Percentiles rank a stretch among this genome's conserved stretches.
phyloP scores from a whole-genome alignment of 2,888 invertebrate genomes.

The Zele albiditarsus region DNA sequence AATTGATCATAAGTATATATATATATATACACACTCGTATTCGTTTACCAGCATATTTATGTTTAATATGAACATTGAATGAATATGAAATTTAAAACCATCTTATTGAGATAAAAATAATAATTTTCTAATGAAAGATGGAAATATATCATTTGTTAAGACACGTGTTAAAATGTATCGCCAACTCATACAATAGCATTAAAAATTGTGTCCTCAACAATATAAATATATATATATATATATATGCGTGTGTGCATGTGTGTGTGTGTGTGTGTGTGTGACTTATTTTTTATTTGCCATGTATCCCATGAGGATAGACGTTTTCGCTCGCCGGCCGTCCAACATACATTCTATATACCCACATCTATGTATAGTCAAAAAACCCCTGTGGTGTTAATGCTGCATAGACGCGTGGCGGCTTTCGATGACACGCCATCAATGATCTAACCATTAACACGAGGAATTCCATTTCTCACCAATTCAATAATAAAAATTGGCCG shows the following conservation, averaged over 20 bases:
- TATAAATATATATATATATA: too few species aligned
- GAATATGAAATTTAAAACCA: too few species aligned
- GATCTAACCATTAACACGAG: slow-evolving; percentile 43
- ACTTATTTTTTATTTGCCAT: neutral
- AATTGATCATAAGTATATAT: too few species aligned
- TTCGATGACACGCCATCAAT: slow-evolving; percentile 53
- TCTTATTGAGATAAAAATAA: too few species aligned
- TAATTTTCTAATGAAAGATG: slow-evolving; percentile 65
- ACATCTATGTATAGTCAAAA: slow-evolving; percentile 7
- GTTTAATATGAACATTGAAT: too few species aligned
- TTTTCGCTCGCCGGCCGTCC: slow-evolving; percentile 29
- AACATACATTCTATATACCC: neutral
- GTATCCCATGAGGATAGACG: neutral
- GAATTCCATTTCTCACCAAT: slow-evolving; percentile 1
- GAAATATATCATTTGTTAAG: slow-evolving; percentile 64
- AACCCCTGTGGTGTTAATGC: slow-evolving; percentile 39
- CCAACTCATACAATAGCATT: slow-evolving; percentile 63
- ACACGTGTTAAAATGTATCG: slow-evolving; percentile 66
- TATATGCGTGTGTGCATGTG: too few species aligned
- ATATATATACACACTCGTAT: too few species aligned
- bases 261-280: neutral
- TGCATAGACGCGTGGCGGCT: slow-evolving; percentile 43
- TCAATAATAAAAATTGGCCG: neutral
- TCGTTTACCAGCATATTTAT: too few species aligned
- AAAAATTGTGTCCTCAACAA: slow-evolving; percentile 56